Percentiles rank a stretch among this genome's conserved stretches.
Conservation (phyloP, 2,888 invertebrate genomes). For the Lasioglossum oenotherae region DNA sequence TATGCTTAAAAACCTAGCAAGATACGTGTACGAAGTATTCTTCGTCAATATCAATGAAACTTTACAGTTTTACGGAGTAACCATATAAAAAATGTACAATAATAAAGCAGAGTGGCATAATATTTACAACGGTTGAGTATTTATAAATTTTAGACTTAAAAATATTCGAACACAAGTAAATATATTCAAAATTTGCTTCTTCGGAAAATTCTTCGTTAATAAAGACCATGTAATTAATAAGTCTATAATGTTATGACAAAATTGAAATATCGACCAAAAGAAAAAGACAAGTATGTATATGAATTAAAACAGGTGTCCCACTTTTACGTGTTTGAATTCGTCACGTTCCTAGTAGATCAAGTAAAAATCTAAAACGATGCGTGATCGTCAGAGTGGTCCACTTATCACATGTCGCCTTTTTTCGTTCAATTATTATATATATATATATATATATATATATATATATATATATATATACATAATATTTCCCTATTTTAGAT, state of each 20-base stretch:
- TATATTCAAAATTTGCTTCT: neutral
- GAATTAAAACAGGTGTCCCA: neutral
- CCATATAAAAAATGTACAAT: neutral
- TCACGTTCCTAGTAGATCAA: constrained; percentile 15
- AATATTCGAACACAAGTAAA: neutral
- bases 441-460: too few species aligned
- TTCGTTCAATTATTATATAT: neutral
- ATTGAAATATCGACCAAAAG: neutral
- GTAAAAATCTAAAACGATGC: constrained; percentile 28
- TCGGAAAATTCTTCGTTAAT: neutral
- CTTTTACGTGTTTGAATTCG: neutral
- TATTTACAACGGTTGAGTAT: neutral
- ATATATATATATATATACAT: neutral
- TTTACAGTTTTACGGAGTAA: neutral
- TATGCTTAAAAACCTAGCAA: neutral
- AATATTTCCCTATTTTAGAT: constrained; percentile 9
- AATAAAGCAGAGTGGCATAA: neutral
- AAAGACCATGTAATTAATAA: neutral
- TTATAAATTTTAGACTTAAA: neutral
- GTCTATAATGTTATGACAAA: neutral
- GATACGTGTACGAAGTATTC: neutral
- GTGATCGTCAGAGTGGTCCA: constrained; percentile 49
- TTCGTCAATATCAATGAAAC: neutral
- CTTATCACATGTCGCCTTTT: constrained; percentile 61
- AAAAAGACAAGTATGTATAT: neutral